Percentiles rank a stretch among this genome's conserved stretches.
These are phyloP conservation scores for Emydoidea blandingii DNA, from an alignment of 2,797 vertebrate species.

Conservation along the genomic window DNA sequence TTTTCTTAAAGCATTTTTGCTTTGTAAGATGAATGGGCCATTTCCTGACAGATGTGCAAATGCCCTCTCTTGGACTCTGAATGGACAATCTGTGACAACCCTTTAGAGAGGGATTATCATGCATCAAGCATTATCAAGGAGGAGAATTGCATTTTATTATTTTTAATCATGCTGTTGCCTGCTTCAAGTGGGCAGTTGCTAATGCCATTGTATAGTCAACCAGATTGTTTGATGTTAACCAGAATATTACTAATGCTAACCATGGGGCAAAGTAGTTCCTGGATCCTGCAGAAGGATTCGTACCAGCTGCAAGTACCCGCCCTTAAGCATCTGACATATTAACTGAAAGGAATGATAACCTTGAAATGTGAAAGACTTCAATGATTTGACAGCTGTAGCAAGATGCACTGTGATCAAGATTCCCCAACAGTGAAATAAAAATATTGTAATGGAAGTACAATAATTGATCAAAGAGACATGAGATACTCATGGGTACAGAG, in stretches of 20 bases:
- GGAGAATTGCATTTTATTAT: background rate
- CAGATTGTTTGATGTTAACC: background rate
- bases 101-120: background rate
- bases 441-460: conserved; percentile 63
- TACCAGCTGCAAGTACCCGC: background rate
- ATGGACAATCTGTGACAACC: background rate
- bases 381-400: conserved; percentile 42
- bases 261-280: background rate
- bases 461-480: conserved; percentile 68
- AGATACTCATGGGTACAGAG: conserved; percentile 13
- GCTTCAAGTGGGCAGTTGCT: background rate
- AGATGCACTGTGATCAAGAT: conserved; percentile 51
- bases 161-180: background rate
- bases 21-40: background rate
- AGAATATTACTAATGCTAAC: conserved; percentile 10
- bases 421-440: conserved; percentile 62
- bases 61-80: background rate
- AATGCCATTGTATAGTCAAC: background rate
- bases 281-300: background rate
- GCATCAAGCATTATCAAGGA: background rate
- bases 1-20: background rate
- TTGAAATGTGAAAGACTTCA: conserved; percentile 48
- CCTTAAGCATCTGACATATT: conserved; percentile 24
- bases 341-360: conserved; percentile 37
- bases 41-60: background rate